phyloP scores from a whole-genome alignment of 2,797 vertebrate species.

The Enteromius trimaculatus region DNA sequence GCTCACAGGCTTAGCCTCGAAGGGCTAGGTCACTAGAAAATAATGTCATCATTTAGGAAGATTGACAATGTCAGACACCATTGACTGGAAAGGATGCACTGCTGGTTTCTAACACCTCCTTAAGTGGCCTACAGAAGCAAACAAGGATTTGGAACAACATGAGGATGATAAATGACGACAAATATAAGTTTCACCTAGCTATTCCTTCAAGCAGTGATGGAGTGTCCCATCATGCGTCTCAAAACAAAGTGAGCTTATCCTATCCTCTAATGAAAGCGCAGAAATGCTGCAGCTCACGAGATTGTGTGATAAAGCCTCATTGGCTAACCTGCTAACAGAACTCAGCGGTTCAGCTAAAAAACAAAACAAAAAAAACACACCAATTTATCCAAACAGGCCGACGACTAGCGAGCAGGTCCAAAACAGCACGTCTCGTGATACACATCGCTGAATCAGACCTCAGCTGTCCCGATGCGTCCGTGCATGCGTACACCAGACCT shows the following conservation, averaged over 20 bases:
- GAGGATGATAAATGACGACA: background rate
- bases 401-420: background rate
- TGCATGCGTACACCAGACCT: background rate
- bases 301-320: background rate
- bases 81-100: background rate
- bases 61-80: background rate
- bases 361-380: too few relatives aligned
- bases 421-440: slow-evolving; percentile 10
- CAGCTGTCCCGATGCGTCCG: background rate
- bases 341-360: background rate
- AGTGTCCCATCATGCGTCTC: background rate
- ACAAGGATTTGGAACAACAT: background rate
- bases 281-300: background rate
- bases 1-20: background rate
- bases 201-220: background rate
- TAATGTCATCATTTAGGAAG: background rate
- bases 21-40: background rate
- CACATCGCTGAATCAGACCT: background rate
- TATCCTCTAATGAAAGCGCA: background rate
- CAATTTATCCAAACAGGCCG: background rate
- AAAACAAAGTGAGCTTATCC: background rate
- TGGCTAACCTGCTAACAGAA: slow-evolving; percentile 14
- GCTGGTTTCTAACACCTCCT: background rate
- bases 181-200: background rate
- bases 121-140: background rate